A percentile compares a stretch with the other conserved stretches of the same genome.
These are phyloP conservation scores for Noctua comes DNA, from an alignment of 2,888 invertebrate species.

Conservation along the genomic window DNA sequence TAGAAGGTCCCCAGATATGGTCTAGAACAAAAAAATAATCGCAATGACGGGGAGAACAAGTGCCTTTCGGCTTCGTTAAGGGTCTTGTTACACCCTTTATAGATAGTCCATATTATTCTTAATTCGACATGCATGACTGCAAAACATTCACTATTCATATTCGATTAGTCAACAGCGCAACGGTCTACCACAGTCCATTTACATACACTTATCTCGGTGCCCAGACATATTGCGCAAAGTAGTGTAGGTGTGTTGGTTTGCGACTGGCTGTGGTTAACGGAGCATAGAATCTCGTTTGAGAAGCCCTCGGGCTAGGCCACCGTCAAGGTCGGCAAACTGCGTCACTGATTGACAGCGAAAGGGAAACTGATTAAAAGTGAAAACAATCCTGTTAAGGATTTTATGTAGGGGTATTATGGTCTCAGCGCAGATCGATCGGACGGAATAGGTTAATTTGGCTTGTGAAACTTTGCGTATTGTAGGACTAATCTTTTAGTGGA, in stretches of 20 bases:
- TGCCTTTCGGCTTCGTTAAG: too few relatives aligned
- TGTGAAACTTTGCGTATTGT: too few relatives aligned
- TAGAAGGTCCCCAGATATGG: too few relatives aligned
- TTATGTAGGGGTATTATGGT: neutral
- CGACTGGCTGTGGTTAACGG: constrained; percentile 11
- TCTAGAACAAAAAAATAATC: too few relatives aligned
- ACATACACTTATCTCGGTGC: constrained; percentile 34
- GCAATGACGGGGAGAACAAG: too few relatives aligned
- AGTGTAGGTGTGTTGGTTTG: constrained; percentile 22
- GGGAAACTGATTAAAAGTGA: constrained; percentile 11
- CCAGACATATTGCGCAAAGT: constrained; percentile 42
- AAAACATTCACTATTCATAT: constrained; percentile 3
- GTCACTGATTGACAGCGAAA: constrained; percentile 23
- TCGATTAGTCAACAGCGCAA: constrained; percentile 17
- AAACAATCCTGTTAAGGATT: neutral
- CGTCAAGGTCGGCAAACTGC: constrained; percentile 35
- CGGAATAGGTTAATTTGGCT: neutral
- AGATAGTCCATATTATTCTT: too few relatives aligned
- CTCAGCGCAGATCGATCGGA: neutral
- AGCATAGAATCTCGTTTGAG: constrained; percentile 26
- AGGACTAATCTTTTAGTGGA: too few relatives aligned
- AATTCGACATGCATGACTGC: constrained; percentile 11
- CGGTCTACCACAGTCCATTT: constrained; percentile 32
- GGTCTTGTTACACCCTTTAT: too few relatives aligned
- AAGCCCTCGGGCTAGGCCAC: constrained; percentile 46